These are phyloP conservation scores for Neodon shergylaensis DNA, from an alignment of 2,113 vertebrate genomes.

Conservation along the genomic window DNA sequence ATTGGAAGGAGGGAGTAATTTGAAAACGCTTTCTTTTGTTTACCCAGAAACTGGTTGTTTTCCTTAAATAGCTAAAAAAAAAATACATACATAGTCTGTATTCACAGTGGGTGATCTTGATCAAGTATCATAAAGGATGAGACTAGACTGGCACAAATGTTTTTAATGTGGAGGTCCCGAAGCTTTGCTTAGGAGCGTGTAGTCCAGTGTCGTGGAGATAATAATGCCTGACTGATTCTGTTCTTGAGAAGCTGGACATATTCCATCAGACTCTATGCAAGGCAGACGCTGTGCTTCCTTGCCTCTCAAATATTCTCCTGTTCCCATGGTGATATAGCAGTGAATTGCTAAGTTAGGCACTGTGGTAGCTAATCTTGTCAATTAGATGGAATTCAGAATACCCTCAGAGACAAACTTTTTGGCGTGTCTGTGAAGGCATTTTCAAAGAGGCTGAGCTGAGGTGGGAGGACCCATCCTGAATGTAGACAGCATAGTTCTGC, in stretches of 20 bases:
- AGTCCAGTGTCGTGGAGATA: not conserved
- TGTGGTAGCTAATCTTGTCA: not conserved
- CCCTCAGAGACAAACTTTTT: not conserved
- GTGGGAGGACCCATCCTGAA: not conserved
- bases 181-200: not conserved
- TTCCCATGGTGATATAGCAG: not conserved
- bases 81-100: not conserved
- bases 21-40: not conserved
- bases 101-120: not conserved
- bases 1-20: not conserved
- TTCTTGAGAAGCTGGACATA: not conserved
- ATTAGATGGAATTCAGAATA: not conserved
- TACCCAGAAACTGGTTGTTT: conserved; percentile 3
- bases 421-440: not conserved
- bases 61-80: not conserved
- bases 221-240: not conserved
- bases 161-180: not conserved
- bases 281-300: not conserved
- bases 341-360: not conserved
- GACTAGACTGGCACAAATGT: not conserved
- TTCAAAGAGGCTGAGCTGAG: not conserved
- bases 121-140: not conserved
- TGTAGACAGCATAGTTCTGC: not conserved
- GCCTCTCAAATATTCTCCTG: not conserved
- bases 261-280: not conserved